Evolutionary conservation across 2,888 invertebrate species (phyloP).

Genomic region (Schizaphis graminum): DNA sequence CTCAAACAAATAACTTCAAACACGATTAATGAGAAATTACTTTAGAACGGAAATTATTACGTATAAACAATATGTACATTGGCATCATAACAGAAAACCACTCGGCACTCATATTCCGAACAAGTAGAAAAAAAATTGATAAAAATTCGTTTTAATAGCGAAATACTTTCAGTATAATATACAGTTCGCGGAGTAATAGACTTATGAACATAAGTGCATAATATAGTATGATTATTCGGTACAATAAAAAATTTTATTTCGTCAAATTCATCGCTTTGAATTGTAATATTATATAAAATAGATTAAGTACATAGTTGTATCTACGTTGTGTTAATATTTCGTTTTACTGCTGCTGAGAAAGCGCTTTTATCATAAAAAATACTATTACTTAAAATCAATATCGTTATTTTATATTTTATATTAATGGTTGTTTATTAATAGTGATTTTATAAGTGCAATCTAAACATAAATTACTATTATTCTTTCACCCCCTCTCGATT

Average conservation of each 20-base stretch:
- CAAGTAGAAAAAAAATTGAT: neutral
- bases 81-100: neutral
- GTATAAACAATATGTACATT: neutral
- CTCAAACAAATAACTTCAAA: neutral
- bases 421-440: neutral
- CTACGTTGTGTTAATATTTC: neutral
- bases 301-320: neutral
- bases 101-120: neutral
- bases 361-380: neutral
- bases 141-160: neutral
- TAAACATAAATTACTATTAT: neutral
- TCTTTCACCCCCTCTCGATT: neutral
- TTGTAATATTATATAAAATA: neutral
- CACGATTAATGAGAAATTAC: neutral
- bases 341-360: neutral
- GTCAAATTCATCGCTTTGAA: neutral
- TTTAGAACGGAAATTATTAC: neutral
- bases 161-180: neutral
- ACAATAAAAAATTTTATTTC: neutral
- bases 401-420: slow-evolving; percentile 1
- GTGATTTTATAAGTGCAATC: neutral
- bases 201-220: no score
- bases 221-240: neutral
- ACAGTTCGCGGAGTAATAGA: neutral
- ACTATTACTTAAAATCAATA: neutral